Conservation (phyloP, 92 coral and sea anemone genomes). For the Porites lobata region DNA sequence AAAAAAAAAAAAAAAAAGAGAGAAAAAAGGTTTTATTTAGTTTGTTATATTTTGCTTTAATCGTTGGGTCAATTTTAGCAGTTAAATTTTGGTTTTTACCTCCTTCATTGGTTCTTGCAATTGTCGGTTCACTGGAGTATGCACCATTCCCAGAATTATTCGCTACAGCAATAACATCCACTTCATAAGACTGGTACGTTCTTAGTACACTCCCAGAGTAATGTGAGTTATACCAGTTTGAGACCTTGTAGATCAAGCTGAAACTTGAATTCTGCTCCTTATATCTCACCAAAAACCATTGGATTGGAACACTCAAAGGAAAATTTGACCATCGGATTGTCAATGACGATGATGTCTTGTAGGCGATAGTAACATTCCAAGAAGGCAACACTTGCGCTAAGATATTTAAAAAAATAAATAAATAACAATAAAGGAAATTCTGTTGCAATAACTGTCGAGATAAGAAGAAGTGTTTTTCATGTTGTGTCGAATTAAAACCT, state of each 20-base stretch:
- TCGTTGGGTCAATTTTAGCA: too few relatives aligned
- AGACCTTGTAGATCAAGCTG: neutral
- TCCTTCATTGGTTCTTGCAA: neutral
- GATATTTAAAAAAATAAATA: too few relatives aligned
- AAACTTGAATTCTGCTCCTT: neutral
- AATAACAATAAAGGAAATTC: too few relatives aligned
- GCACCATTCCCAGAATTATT: neutral
- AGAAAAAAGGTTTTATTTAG: too few relatives aligned
- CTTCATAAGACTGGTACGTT: constrained; percentile 5
- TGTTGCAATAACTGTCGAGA: too few relatives aligned
- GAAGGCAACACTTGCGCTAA: neutral
- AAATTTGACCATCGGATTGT: neutral
- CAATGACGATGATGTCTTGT: constrained; percentile 3
- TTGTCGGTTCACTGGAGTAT: neutral
- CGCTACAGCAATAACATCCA: constrained; percentile 3
- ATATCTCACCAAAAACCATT: constrained; percentile 1
- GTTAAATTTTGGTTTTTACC: neutral
- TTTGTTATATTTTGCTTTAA: too few relatives aligned
- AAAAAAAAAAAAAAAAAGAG: too few relatives aligned
- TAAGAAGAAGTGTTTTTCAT: too few relatives aligned
- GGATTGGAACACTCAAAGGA: neutral
- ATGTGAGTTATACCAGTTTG: too few relatives aligned
- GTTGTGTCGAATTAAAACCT: too few relatives aligned
- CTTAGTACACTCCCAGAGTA: neutral
- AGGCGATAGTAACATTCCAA: neutral